A percentile compares a stretch with the other conserved stretches of the same genome.
phyloP scores from a whole-genome alignment of 2,113 vertebrate species.

The Phyllostomus hastatus region DNA sequence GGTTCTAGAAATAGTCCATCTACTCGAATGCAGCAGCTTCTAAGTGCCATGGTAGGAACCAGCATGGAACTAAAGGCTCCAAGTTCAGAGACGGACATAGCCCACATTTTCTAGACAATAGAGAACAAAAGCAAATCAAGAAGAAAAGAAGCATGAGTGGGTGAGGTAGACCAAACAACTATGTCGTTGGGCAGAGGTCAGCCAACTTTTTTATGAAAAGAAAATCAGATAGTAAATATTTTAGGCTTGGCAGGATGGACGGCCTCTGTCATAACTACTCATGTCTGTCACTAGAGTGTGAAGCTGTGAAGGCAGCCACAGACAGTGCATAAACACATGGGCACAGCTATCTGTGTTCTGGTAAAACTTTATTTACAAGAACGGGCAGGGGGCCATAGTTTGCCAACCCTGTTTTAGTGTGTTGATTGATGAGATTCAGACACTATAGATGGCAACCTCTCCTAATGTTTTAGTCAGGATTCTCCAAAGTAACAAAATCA shows the following conservation, averaged over 20 bases:
- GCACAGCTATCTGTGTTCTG: background rate
- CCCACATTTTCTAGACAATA: background rate
- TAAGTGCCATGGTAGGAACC: background rate
- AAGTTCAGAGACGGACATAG: background rate
- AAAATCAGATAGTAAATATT: background rate
- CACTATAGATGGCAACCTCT: background rate
- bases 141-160: background rate
- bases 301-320: background rate
- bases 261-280: background rate
- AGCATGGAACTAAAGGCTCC: background rate
- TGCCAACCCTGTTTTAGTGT: background rate
- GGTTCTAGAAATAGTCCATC: background rate
- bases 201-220: background rate
- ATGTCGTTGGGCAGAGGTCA: background rate
- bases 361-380: background rate
- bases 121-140: background rate
- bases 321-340: background rate
- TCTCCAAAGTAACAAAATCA: background rate
- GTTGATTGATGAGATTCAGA: background rate
- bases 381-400: background rate
- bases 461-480: background rate
- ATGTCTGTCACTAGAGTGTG: background rate
- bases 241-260: background rate
- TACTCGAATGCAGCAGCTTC: background rate
- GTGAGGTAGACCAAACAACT: background rate